Base-by-base conservation (phyloP, 2,888 invertebrate species). In the Latrodectus elegans region DNA sequence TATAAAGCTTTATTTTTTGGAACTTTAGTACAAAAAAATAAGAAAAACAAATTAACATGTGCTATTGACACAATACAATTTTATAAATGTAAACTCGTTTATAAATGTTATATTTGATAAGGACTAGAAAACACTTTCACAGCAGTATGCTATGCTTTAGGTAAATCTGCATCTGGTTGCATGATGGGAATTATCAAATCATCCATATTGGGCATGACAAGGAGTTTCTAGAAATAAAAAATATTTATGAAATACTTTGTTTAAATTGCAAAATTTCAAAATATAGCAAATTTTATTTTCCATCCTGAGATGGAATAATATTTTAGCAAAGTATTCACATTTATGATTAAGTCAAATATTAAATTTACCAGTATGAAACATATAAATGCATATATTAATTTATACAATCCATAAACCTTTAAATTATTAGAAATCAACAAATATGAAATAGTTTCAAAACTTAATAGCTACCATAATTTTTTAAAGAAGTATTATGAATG, bases 141-240 rank as follows among this genome's bases (percentile, higher is more conserved):
- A 67, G 15, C 22, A 17, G 53, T 17, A 17, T 68, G 17, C 81
- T 52, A 86, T 65, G 76, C 49, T 71, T 80, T 81, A 15, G 80
- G 74, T 51, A 78, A 15, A 22, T 87, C 87, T 53, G 49, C 10
- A 49, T 70, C 71, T 1, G 87, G 72, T n/a, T 77, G 74, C 94
- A 95, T 94, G 88, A 95, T 92, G 90, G 96, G 95, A 89, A 97
- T 93, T 76, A 95, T 93, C 82, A 97, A 93, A 92, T 97, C 97
- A 93, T 97, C 97, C 97, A 97, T 97, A 92, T 97, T 97, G 73
- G 97, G 97, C 91, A 97, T 93, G 80, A 97, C 97, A 89, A 97
- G 94, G 73, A 97, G 94, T 93, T 97, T 96, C 94, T 97, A 95
- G 91, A 95, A 95, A 8, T 53, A 64, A 11, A 65, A 64, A 72